Percentiles rank a stretch among this genome's conserved stretches.
phyloP scores from a whole-genome alignment of 2,797 vertebrate species.

The Myotis findleyi region DNA sequence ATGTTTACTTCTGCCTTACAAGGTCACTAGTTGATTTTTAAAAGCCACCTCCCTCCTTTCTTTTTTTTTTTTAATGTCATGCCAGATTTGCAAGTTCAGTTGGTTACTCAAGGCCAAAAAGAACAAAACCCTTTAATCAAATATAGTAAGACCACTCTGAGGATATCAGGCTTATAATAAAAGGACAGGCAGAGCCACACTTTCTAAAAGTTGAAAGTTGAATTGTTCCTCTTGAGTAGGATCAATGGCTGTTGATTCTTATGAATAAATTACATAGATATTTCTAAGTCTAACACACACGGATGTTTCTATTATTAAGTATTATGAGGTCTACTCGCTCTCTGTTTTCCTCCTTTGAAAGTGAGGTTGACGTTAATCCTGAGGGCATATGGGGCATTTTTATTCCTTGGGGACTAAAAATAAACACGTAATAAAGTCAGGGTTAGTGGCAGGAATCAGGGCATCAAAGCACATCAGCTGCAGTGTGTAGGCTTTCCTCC shows the following conservation, averaged over 20 bases:
- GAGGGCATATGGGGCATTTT: not conserved
- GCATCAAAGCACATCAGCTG: not conserved
- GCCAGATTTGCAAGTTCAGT: not conserved
- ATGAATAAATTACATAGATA: not conserved
- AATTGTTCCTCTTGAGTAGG: not conserved
- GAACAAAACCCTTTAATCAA: slow-evolving; percentile 12
- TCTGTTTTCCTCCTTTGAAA: not conserved
- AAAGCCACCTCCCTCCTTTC: not conserved
- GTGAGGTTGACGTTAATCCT: not conserved
- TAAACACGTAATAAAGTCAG: not conserved
- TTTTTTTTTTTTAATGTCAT: not conserved
- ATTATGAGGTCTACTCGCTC: not conserved
- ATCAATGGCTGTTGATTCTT: not conserved
- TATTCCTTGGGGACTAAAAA: slow-evolving; percentile 34
- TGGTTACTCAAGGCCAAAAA: not conserved
- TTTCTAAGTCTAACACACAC: not conserved
- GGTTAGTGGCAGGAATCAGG: not conserved
- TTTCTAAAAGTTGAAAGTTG: not conserved
- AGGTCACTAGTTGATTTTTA: not conserved
- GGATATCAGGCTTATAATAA: not conserved
- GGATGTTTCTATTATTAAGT: not conserved
- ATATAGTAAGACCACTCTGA: not conserved
- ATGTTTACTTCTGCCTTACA: not conserved
- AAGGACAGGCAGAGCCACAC: not conserved
- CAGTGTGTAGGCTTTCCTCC: not conserved